Conservation (phyloP, 2,888 invertebrate species). For the Petrophora chlorosata region DNA sequence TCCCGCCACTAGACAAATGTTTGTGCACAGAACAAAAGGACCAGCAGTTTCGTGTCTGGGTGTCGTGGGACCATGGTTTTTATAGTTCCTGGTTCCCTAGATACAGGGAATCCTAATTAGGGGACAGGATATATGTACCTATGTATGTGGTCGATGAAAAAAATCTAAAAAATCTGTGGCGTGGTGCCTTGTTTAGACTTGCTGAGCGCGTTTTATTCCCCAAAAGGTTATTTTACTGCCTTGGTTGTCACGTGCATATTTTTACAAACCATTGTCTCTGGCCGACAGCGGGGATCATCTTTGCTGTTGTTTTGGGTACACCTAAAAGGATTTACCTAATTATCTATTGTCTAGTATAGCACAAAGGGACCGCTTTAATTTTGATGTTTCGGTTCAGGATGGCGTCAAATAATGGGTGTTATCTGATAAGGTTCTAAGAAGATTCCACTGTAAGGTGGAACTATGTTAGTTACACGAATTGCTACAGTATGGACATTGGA, state of each 20-base stretch:
- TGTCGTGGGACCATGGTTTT: too few relatives aligned
- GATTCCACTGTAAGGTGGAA: slow-evolving; percentile 4
- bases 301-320: slow-evolving; percentile 39
- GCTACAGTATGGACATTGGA: too few relatives aligned
- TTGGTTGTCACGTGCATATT: slow-evolving; percentile 9
- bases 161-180: too few relatives aligned
- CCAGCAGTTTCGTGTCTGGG: too few relatives aligned
- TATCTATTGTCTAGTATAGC: slow-evolving; percentile 52
- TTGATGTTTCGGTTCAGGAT: slow-evolving; percentile 23
- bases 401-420: slow-evolving; percentile 6
- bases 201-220: too few relatives aligned
- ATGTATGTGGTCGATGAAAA: too few relatives aligned
- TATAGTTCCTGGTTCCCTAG: too few relatives aligned
- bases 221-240: not conserved
- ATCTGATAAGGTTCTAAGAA: slow-evolving; percentile 35
- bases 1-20: too few relatives aligned
- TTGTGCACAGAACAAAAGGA: too few relatives aligned
- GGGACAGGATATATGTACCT: too few relatives aligned
- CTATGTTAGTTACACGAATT: not conserved
- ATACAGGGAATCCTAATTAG: too few relatives aligned
- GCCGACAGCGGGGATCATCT: slow-evolving; percentile 12
- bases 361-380: slow-evolving; percentile 49
- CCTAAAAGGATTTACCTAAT: slow-evolving; percentile 60
- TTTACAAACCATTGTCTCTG: slow-evolving; percentile 6
- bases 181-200: too few relatives aligned